These are phyloP conservation scores for Phrynocephalus guinanensis DNA, from an alignment of 2,797 vertebrate species.

Conservation along the genomic window DNA sequence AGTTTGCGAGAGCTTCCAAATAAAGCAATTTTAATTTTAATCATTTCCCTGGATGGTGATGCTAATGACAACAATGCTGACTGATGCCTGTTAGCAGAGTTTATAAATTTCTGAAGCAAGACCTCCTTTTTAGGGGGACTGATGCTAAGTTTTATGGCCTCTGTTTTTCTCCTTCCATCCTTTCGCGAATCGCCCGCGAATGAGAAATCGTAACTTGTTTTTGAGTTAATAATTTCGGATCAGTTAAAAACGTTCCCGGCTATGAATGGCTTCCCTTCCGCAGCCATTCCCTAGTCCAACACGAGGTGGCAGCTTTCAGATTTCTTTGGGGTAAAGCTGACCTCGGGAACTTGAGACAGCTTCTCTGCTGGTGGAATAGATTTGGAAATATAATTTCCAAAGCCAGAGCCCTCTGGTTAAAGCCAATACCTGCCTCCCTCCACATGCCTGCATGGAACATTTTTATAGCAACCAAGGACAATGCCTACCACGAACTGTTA, in stretches of 20 bases:
- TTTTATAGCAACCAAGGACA: constrained; percentile 28
- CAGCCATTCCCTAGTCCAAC: constrained; percentile 42
- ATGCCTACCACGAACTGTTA: constrained; percentile 18
- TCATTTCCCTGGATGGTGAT: background rate
- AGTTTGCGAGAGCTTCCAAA: background rate
- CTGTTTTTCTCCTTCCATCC: background rate
- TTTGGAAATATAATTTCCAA: constrained; percentile 25
- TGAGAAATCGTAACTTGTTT: background rate
- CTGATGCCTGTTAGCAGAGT: background rate
- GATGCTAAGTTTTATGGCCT: background rate
- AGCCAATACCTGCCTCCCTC: constrained; percentile 19
- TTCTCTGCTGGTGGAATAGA: background rate
- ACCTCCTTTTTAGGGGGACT: background rate
- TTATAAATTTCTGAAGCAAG: background rate
- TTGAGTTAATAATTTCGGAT: background rate
- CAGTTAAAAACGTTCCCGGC: background rate
- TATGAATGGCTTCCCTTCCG: background rate
- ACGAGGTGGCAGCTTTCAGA: constrained; percentile 75
- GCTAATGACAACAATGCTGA: too few species aligned
- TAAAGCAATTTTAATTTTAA: background rate
- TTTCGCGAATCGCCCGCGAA: background rate
- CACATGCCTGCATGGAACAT: background rate
- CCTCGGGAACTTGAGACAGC: background rate
- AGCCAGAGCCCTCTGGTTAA: constrained; percentile 31
- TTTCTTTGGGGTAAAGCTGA: background rate